Base-by-base conservation (phyloP, 2,888 invertebrate genomes). In the Conomelus anceps region DNA sequence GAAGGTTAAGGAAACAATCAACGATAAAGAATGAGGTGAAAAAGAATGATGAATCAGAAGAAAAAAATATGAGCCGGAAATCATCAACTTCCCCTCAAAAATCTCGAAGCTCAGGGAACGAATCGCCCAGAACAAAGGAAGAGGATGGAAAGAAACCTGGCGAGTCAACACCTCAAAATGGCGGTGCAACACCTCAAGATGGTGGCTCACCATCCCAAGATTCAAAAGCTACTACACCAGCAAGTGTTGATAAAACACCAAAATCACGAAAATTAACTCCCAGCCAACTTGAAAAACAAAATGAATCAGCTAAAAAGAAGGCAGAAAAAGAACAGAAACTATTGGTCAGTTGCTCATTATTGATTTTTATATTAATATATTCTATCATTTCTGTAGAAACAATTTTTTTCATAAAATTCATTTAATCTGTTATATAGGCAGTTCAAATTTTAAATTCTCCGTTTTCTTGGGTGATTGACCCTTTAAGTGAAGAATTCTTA, bases 261-360 rank as follows among this genome's bases (percentile, higher is more conserved):
- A 88, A 88, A 24, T 11, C 84, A 3, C 22, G 24, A 22, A 23
- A 41, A 24, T 20, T 88, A 20, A 89, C 89, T 3, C 89, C 89
- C 11, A 89, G 23, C n/a, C 84, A 84, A 29, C 22, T 86, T 9
- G 20, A 85, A 86, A 29, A 85, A 17, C 89, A 89, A 20, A 29
- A 89, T 6, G 89, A 89, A 86, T 89, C 89, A 22, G 29, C 29
- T 7, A 89, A 89, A 17, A 89, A 89, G 22, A 85, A 85, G n/a
- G 84, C 85, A 22, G 24, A 84, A 84, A n/a, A 24, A 84, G 23
- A 88, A n/a, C 11, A 88, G 84, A 22, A 84, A 17, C 20, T 22
- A 88, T 13, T 26, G 29, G 24, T 29, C 3, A 34, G 22, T 41
- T 0, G 34, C 13, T 13, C 13, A 11, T 34, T 17, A 34, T 34